Base-by-base conservation (phyloP, 2,888 invertebrate species). In the Drosophila subsilvestris region DNA sequence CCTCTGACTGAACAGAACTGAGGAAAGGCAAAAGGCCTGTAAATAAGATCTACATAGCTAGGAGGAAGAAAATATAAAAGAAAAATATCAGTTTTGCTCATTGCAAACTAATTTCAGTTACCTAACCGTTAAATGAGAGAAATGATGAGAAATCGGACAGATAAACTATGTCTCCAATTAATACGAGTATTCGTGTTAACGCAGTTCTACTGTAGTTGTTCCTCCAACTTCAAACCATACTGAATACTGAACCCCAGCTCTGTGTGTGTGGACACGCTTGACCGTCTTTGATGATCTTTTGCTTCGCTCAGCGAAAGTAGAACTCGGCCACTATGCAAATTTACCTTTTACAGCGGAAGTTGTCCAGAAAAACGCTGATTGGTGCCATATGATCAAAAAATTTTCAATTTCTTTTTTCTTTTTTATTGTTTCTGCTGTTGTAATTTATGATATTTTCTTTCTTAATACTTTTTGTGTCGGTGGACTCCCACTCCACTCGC, bases 251-350 rank as follows among this genome's bases (percentile, higher is more conserved):
- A 17, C 37, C 32, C 32, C 14, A 42, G n/a, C 37, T 6, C n/a
- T 37, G 14, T 37, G 14, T 37, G 14, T 56, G 3, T 37, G 25
- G 44, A 45, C 49, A 53, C 58, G 72, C 74, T 76, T 54, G 66
- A 63, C 57, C 59, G 63, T 76, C 29, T 76, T 60, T 68, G 55
- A 51, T 66, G 49, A 73, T 49, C 45, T 56, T 59, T 81, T 67
- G 78, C 83, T 61, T 48, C 44, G 44, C 45, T 69, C 43, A 65
- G 88, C 85, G 85, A 88, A 84, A 84, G 88, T 76, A 86, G 83
- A 84, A 86, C 87, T 84, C 72, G 68, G 63, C 66, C 66, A 74
- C 78, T 58, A 71, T 75, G 84, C 74, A 83, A 83, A 83, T 83
- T 48, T 32, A 37, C 5, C 25, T 63, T 67, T 45, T 67, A 55